Percentiles rank a stretch among this genome's conserved stretches.
Evolutionary conservation across 2,888 invertebrate genomes (phyloP).

Genomic region (Zeuzera pyrina): DNA sequence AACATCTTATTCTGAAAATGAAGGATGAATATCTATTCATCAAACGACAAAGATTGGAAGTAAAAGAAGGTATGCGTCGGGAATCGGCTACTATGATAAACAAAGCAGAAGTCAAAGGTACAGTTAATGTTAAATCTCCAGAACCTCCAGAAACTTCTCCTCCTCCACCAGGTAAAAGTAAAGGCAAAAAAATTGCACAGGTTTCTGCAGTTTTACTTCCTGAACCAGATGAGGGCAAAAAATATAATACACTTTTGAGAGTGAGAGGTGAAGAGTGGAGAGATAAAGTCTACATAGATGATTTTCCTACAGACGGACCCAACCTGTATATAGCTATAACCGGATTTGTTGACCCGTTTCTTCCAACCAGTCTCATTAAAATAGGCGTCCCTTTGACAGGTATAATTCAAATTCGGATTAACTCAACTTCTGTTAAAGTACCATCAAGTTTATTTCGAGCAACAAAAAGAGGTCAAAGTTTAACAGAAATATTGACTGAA

Average conservation of each 20-base stretch:
- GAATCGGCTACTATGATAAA: slow-evolving; percentile 53
- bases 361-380: slow-evolving; percentile 39
- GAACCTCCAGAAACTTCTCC: slow-evolving; percentile 21
- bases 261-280: slow-evolving; percentile 71
- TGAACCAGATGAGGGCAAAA: slow-evolving; percentile 42
- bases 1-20: slow-evolving; percentile 56
- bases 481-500: slow-evolving; percentile 41
- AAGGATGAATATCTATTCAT: slow-evolving; percentile 59
- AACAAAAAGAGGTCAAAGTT: slow-evolving; percentile 54
- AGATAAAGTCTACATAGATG: slow-evolving; percentile 66
- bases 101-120: slow-evolving; percentile 41
- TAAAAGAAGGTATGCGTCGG: slow-evolving; percentile 45
- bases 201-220: slow-evolving; percentile 16
- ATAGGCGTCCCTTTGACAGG: slow-evolving; percentile 52
- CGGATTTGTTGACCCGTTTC: slow-evolving; percentile 54
- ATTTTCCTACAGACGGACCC: slow-evolving; percentile 67
- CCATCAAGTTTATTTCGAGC: slow-evolving; percentile 37
- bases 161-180: slow-evolving; percentile 25
- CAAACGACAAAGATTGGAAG: slow-evolving; percentile 43
- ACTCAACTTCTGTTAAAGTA: slow-evolving; percentile 26
- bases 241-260: slow-evolving; percentile 59
- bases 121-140: slow-evolving; percentile 28
- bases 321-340: slow-evolving; percentile 68
- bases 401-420: slow-evolving; percentile 53
- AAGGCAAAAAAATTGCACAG: slow-evolving; percentile 30